Conservation (phyloP, 1,140 invertebrate species). For the Caenorhabditis remanei region DNA sequence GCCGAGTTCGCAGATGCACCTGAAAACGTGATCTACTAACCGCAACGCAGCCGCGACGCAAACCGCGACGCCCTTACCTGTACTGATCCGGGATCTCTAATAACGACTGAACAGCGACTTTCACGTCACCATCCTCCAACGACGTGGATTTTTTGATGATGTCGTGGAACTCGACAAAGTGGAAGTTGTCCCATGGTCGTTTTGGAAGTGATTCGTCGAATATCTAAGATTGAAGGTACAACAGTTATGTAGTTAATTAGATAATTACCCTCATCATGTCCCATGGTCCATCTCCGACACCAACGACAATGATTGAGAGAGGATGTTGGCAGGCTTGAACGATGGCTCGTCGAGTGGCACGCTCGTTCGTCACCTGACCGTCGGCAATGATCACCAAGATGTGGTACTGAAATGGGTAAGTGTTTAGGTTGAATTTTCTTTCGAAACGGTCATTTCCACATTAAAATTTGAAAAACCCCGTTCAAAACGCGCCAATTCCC, state of each 20-base stretch:
- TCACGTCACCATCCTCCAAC: constrained; percentile 70
- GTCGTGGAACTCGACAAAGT: constrained; percentile 81
- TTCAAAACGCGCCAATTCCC: too few species aligned
- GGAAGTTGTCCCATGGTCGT: constrained; percentile 81
- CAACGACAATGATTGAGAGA: constrained; percentile 81
- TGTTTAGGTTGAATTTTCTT: too few species aligned
- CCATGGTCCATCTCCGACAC: constrained; percentile 82
- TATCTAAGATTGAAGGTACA: constrained; percentile 77
- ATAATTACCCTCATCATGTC: constrained; percentile 79
- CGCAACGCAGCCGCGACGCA: too few species aligned
- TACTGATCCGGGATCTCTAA: constrained; percentile 76
- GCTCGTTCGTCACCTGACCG: constrained; percentile 80
- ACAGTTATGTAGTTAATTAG: too few species aligned
- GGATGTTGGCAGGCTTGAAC: constrained; percentile 80
- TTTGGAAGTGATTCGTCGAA: constrained; percentile 81
- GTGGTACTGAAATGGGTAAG: constrained; percentile 78
- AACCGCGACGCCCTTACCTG: background rate
- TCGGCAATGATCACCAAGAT: constrained; percentile 81
- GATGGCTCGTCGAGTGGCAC: constrained; percentile 79
- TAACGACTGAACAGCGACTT: constrained; percentile 76
- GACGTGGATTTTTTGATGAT: constrained; percentile 67
- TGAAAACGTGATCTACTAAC: background rate
- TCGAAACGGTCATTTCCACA: too few species aligned
- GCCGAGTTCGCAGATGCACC: constrained; percentile 63
- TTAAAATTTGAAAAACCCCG: too few species aligned